These are phyloP conservation scores for Branchellion lobata DNA, from an alignment of 2,888 invertebrate species.

Conservation along the genomic window DNA sequence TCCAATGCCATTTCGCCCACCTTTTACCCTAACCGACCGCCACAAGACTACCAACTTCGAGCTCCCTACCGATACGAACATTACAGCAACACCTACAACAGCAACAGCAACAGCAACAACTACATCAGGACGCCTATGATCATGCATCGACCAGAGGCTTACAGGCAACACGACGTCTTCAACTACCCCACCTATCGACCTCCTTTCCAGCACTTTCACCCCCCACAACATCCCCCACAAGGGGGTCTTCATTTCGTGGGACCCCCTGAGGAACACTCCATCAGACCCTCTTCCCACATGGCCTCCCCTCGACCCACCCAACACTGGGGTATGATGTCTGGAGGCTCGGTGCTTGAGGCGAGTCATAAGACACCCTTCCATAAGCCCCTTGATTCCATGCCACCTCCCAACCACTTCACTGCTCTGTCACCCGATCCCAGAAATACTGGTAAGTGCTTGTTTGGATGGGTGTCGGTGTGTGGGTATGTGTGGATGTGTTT, in stretches of 20 bases:
- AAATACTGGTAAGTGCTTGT: not conserved
- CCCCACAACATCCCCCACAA: not conserved
- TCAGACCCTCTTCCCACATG: not conserved
- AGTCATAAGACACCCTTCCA: not conserved
- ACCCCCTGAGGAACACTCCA: not conserved
- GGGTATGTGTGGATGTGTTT: not conserved
- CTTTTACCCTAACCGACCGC: slow-evolving; percentile 5
- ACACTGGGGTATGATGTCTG: slow-evolving; percentile 48
- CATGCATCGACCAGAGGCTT: not conserved
- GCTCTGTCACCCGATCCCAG: slow-evolving; percentile 5
- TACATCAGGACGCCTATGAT: not conserved
- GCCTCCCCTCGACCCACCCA: slow-evolving; percentile 24
- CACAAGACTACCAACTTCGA: not conserved
- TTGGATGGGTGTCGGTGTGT: not conserved
- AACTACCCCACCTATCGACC: not conserved
- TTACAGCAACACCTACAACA: not conserved
- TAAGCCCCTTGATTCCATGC: not conserved
- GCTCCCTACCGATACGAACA: not conserved
- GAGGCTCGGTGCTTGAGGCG: slow-evolving; percentile 45
- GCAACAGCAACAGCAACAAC: slow-evolving; percentile 1
- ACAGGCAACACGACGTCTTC: not conserved
- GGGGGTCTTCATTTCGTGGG: not conserved
- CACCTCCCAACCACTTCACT: slow-evolving; percentile 8
- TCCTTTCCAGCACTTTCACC: slow-evolving; percentile 4
- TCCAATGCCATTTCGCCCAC: not conserved